A percentile compares a stretch with the other conserved stretches of the same genome.
phyloP scores from a whole-genome alignment of 1,140 invertebrate species.

The Macrocentrus cingulum region DNA sequence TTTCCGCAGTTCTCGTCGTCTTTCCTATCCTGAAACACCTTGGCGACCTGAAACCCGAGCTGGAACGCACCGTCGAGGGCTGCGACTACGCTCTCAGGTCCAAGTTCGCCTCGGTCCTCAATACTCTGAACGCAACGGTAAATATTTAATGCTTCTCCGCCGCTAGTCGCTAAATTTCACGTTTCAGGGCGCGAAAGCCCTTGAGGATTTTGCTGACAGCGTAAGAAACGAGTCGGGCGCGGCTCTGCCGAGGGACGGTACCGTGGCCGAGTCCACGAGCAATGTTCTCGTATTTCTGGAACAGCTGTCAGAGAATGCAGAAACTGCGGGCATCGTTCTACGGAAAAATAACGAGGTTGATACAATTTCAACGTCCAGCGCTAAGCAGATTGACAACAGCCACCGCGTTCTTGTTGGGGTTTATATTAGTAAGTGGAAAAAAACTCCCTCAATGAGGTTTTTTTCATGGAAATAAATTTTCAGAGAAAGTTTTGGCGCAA shows the following conservation, averaged over 20 bases:
- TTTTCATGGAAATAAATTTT: constrained; percentile 36
- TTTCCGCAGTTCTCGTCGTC: constrained; percentile 78
- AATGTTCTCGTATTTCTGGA: constrained; percentile 89
- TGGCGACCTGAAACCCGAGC: constrained; percentile 77
- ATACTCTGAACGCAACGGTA: constrained; percentile 75
- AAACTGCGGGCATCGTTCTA: constrained; percentile 70
- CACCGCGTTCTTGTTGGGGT: constrained; percentile 70
- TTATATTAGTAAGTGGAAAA: constrained; percentile 68
- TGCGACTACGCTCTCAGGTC: constrained; percentile 71
- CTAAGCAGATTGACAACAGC: constrained; percentile 59
- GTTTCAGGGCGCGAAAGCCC: constrained; percentile 77
- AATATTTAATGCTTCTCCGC: constrained; percentile 29
- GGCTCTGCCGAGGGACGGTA: constrained; percentile 90
- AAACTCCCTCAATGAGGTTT: not conserved
- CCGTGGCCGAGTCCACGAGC: constrained; percentile 92
- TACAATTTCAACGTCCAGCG: constrained; percentile 51
- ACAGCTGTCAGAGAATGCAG: constrained; percentile 77
- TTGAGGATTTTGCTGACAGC: constrained; percentile 92
- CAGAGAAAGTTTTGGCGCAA: constrained; percentile 83
- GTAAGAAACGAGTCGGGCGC: constrained; percentile 81
- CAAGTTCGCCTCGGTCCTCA: constrained; percentile 74
- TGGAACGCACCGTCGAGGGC: constrained; percentile 76
- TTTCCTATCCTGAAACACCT: constrained; percentile 87
- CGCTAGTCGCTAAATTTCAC: constrained; percentile 2
- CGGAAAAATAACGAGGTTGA: constrained; percentile 62